Evolutionary conservation across 2,888 invertebrate species (phyloP).

Genomic region (Drepana falcataria): DNA sequence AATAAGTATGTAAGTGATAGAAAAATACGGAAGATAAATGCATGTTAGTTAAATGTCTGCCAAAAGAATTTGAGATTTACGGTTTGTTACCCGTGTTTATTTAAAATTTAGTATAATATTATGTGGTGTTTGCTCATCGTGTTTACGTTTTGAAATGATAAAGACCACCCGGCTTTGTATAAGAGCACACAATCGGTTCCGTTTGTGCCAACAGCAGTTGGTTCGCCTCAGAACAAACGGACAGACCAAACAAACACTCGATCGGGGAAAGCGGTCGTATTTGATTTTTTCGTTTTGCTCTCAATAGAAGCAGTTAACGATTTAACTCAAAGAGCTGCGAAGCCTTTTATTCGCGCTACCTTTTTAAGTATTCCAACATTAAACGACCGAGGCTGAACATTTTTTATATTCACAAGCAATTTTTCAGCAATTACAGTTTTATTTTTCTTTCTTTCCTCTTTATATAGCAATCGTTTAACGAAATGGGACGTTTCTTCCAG

Average conservation of each 20-base stretch:
- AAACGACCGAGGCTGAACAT: conserved; percentile 12
- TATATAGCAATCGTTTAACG: not conserved
- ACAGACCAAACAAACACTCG: conserved; percentile 62
- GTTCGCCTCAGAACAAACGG: conserved; percentile 66
- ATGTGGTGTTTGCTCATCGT: conserved; percentile 55
- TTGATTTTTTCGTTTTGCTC: conserved; percentile 36
- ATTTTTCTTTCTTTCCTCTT: not conserved
- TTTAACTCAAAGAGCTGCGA: conserved; percentile 30
- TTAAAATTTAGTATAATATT: conserved; percentile 64
- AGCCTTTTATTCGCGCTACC: conserved; percentile 20
- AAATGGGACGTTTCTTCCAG: not conserved
- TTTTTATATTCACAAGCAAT: conserved; percentile 16
- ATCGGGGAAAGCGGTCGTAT: conserved; percentile 55
- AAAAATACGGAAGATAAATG: no score
- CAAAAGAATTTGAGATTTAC: conserved; percentile 22
- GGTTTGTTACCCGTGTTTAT: conserved; percentile 44
- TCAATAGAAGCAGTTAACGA: conserved; percentile 32
- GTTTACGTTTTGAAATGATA: conserved; percentile 73
- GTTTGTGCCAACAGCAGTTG: conserved; percentile 63
- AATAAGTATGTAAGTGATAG: no score
- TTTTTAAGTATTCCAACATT: conserved; percentile 19
- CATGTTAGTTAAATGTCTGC: no score
- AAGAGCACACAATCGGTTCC: conserved; percentile 44
- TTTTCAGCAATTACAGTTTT: conserved; percentile 1
- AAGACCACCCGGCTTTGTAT: conserved; percentile 70